phyloP scores from a whole-genome alignment of 2,113 vertebrate genomes.

The Pterophyllum scalare region DNA sequence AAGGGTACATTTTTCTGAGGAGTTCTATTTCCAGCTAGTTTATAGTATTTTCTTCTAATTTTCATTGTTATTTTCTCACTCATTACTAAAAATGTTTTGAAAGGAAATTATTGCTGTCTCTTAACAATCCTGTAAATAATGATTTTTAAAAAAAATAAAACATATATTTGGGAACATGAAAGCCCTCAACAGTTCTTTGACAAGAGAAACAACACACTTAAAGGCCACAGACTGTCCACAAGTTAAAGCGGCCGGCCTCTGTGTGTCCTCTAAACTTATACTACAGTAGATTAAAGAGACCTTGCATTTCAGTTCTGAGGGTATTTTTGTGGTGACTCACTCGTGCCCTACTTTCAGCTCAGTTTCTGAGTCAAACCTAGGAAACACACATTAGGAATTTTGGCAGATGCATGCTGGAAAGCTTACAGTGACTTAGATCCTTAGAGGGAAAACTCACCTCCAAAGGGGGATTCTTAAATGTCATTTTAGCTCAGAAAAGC shows the following conservation, averaged over 20 bases:
- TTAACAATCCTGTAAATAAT: neutral
- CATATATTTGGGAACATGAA: neutral
- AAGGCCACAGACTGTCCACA: neutral
- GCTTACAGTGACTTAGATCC: constrained; percentile 33
- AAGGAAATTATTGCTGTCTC: neutral
- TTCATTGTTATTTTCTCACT: neutral
- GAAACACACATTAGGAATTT: constrained; percentile 56
- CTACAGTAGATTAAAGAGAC: constrained; percentile 23
- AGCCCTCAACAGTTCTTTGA: neutral
- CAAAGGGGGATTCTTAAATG: constrained; percentile 13
- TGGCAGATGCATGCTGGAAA: constrained; percentile 56
- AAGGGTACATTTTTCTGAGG: neutral
- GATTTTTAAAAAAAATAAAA: no score
- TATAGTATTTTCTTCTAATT: neutral
- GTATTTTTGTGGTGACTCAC: constrained; percentile 59
- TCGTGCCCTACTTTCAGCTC: constrained; percentile 63
- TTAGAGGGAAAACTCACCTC: constrained; percentile 36
- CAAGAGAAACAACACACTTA: neutral
- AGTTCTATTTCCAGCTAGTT: constrained; percentile 3
- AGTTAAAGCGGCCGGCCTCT: neutral
- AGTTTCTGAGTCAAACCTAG: constrained; percentile 52
- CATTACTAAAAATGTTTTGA: neutral
- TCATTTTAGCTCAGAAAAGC: constrained; percentile 8
- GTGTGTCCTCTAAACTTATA: neutral
- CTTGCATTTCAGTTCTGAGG: constrained; percentile 24